These are phyloP conservation scores for Patella pellucida DNA, from an alignment of 2,888 invertebrate genomes.

Conservation along the genomic window DNA sequence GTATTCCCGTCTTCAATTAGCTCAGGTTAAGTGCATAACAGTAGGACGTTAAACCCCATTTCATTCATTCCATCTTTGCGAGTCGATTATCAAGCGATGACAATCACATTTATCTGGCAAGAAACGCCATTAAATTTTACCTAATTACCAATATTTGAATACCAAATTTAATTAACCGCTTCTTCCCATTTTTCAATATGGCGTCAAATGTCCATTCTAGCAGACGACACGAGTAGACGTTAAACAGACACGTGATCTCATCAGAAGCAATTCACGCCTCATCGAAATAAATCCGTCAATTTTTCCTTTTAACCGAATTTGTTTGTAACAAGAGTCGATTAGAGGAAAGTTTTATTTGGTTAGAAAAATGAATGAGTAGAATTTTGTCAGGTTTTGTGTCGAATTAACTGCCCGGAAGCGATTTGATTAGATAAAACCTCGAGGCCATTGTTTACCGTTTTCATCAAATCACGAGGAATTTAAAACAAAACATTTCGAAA, in stretches of 20 bases:
- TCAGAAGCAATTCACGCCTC: constrained; percentile 10
- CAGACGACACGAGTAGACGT: background rate
- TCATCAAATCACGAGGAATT: no score
- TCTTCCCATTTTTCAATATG: constrained; percentile 1
- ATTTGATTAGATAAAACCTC: no score
- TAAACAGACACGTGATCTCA: constrained; percentile 4
- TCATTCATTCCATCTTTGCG: no score
- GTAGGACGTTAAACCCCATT: no score
- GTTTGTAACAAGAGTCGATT: background rate
- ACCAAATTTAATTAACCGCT: constrained; percentile 4
- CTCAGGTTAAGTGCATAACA: no score
- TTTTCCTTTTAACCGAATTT: constrained; percentile 1
- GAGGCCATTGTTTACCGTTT: no score
- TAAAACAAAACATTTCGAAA: no score
- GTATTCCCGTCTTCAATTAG: no score
- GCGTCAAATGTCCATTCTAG: constrained; percentile 5
- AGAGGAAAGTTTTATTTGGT: background rate
- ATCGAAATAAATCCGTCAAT: constrained; percentile 11
- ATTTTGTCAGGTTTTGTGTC: constrained; percentile 7
- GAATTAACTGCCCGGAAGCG: background rate
- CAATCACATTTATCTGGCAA: no score
- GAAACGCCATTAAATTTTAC: background rate
- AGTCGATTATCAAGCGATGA: no score
- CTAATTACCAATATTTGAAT: constrained; percentile 1
- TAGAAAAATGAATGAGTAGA: constrained; percentile 2